Percentiles rank a stretch among this genome's conserved stretches.
These are phyloP conservation scores for Proterorhinus semilunaris DNA, from an alignment of 2,113 vertebrate genomes.

Conservation along the genomic window DNA sequence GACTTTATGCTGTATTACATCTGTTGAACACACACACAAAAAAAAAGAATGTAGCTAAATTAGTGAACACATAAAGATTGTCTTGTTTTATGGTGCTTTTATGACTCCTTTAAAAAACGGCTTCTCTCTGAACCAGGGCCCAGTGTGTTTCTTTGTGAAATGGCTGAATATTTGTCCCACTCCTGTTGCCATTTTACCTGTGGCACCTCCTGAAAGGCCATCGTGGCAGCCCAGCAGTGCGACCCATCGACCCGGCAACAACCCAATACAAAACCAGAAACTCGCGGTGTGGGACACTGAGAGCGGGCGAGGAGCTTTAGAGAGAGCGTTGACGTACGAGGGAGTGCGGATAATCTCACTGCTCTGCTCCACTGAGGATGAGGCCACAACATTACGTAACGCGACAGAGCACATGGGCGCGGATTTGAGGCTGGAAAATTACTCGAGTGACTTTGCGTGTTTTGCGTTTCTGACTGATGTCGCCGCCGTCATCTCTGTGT, in stretches of 20 bases:
- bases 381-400: conserved; percentile 62
- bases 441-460: conserved; percentile 41
- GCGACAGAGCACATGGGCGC: conserved; percentile 8
- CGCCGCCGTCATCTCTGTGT: conserved; percentile 1
- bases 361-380: conserved; percentile 50
- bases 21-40: too few relatives aligned
- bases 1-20: background rate
- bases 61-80: too few relatives aligned
- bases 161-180: background rate
- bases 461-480: conserved; percentile 41
- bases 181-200: conserved; percentile 43
- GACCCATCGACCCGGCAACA: conserved; percentile 18
- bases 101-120: too few relatives aligned
- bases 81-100: too few relatives aligned
- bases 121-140: too few relatives aligned
- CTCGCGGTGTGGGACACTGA: conserved; percentile 31
- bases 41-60: background rate
- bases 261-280: conserved; percentile 24
- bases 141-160: too few relatives aligned
- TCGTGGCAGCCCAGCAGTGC: background rate
- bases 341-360: conserved; percentile 47
- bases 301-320: conserved; percentile 28
- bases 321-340: conserved; percentile 15
- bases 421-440: conserved; percentile 65
- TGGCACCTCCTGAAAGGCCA: conserved; percentile 26